A percentile compares a stretch with the other conserved stretches of the same genome.
phyloP scores from a whole-genome alignment of 2,797 vertebrate genomes.

The Pseudotriccus pelzelni region DNA sequence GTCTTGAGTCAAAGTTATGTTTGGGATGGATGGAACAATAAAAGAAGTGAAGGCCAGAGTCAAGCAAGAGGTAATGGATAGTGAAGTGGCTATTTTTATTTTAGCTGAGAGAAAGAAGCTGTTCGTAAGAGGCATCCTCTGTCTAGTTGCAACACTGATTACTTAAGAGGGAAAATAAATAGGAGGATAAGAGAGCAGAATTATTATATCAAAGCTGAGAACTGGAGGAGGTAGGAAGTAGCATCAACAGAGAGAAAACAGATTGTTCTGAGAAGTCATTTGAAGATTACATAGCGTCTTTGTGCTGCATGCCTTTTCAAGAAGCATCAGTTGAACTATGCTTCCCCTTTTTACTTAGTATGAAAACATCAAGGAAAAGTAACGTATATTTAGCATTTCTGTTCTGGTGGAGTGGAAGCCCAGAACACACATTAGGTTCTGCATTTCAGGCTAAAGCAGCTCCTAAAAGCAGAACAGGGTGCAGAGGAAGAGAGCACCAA shows the following conservation, averaged over 20 bases:
- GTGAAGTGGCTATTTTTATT: not conserved
- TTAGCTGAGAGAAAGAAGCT: not conserved
- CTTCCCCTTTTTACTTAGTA: not conserved
- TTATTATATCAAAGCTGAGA: not conserved
- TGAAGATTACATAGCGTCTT: not conserved
- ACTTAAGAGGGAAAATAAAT: not conserved
- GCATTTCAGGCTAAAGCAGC: not conserved
- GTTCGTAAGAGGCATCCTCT: not conserved
- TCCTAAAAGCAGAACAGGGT: not conserved
- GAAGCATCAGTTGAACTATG: not conserved
- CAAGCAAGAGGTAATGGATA: not conserved
- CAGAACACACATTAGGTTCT: not conserved
- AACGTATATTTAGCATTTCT: conserved; percentile 16
- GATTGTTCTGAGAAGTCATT: not conserved
- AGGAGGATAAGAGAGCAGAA: not conserved
- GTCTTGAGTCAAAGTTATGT: not conserved
- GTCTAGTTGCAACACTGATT: not conserved
- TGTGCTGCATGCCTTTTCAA: not conserved
- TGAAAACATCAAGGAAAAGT: not conserved
- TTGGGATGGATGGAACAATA: not conserved
- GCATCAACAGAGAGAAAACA: not conserved
- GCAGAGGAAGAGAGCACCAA: not conserved
- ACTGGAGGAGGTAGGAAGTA: not conserved
- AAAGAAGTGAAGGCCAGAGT: not conserved
- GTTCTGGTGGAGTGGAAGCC: not conserved